Percentiles rank a stretch among this genome's conserved stretches.
phyloP scores from a whole-genome alignment of 2,113 vertebrate species.

The Sphyrna mokarran region DNA sequence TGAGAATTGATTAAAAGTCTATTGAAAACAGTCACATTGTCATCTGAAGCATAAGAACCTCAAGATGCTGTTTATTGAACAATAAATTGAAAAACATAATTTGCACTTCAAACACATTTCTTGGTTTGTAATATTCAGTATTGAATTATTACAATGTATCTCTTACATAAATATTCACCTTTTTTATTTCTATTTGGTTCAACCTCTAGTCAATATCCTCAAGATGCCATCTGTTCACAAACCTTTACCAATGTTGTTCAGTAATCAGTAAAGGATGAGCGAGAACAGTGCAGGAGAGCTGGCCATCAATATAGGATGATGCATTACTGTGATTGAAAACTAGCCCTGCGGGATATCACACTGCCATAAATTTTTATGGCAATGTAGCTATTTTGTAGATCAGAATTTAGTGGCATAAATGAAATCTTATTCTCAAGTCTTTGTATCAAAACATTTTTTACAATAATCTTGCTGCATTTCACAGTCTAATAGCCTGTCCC shows the following conservation, averaged over 20 bases:
- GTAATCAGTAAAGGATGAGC: not conserved
- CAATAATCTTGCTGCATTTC: not conserved
- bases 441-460: not conserved
- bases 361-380: not conserved
- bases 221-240: not conserved
- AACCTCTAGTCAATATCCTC: not conserved
- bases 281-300: too few species aligned
- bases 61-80: not conserved
- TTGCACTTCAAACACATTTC: not conserved
- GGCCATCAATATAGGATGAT: not conserved
- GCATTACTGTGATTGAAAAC: not conserved
- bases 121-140: not conserved
- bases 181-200: not conserved
- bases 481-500: not conserved
- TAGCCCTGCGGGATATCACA: not conserved
- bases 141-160: not conserved
- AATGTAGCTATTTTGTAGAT: not conserved
- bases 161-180: not conserved
- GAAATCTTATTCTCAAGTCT: not conserved
- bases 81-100: not conserved
- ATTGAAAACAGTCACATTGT: not conserved
- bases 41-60: not conserved
- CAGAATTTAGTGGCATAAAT: not conserved
- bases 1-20: constrained; percentile 6
- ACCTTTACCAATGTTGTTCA: not conserved